These are phyloP conservation scores for Spodoptera picta DNA, from an alignment of 2,888 invertebrate genomes.

Conservation along the genomic window DNA sequence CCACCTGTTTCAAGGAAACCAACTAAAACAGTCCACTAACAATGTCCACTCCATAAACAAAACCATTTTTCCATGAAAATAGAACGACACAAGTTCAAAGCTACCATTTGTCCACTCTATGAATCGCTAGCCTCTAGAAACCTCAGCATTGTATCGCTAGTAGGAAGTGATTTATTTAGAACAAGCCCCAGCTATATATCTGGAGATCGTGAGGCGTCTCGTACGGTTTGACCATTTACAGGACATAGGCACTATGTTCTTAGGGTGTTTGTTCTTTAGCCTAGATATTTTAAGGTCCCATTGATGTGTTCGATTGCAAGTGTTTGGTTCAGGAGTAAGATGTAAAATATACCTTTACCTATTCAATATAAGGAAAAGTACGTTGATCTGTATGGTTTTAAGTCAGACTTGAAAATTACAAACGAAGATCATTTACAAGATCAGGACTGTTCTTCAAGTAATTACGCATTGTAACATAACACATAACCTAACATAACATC, in stretches of 20 bases:
- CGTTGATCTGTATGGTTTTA: no score
- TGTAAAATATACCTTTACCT: no score
- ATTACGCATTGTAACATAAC: no score
- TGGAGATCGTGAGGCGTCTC: conserved; percentile 79
- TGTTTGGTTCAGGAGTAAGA: neutral
- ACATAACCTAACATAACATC: no score
- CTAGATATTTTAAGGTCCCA: conserved; percentile 21
- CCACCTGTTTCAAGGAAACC: neutral
- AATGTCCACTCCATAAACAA: conserved; percentile 2
- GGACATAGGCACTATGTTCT: conserved; percentile 50
- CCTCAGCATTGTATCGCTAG: conserved; percentile 74
- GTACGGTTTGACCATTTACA: conserved; percentile 72
- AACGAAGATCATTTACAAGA: no score
- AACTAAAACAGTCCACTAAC: neutral
- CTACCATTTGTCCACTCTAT: conserved; percentile 48
- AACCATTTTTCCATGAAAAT: conserved; percentile 7
- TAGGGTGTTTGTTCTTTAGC: conserved; percentile 31
- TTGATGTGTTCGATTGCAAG: neutral
- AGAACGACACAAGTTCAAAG: conserved; percentile 12
- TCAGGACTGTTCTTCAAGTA: no score
- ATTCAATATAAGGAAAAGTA: no score
- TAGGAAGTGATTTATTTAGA: conserved; percentile 87
- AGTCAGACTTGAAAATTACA: no score
- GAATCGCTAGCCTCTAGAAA: conserved; percentile 48
- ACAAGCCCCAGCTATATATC: conserved; percentile 78